phyloP scores from a whole-genome alignment of 1,140 invertebrate genomes.

The Zaprionus camerounensis region DNA sequence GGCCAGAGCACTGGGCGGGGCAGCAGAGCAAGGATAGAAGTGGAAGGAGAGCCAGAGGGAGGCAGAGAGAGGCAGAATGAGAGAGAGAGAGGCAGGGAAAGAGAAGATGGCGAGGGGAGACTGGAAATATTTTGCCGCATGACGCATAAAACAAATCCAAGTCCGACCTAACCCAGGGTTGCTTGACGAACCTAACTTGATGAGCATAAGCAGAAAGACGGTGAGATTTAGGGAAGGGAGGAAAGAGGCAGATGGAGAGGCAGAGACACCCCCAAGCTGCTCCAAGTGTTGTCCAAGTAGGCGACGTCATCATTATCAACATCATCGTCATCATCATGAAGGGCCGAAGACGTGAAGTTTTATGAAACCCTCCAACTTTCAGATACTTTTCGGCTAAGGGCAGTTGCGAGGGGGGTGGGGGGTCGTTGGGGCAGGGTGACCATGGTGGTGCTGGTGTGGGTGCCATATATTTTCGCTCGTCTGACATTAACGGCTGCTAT shows the following conservation, averaged over 20 bases:
- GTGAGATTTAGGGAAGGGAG: neutral
- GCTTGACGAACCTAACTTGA: conserved; percentile 70
- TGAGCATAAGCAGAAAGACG: conserved; percentile 30
- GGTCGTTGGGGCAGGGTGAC: conserved; percentile 8
- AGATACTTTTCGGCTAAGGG: conserved; percentile 49
- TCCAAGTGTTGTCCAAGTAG: neutral
- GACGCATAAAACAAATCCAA: conserved; percentile 79
- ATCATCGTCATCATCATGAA: conserved; percentile 36
- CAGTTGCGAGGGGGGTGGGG: neutral
- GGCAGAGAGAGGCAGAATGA: neutral
- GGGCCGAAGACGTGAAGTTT: conserved; percentile 54
- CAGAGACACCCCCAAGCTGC: neutral
- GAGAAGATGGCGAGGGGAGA: neutral
- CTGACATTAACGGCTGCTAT: conserved; percentile 84
- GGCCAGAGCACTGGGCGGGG: conserved; percentile 39
- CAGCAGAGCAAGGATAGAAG: neutral
- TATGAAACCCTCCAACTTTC: conserved; percentile 66
- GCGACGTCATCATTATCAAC: conserved; percentile 60
- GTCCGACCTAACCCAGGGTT: conserved; percentile 46
- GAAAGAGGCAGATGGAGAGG: neutral
- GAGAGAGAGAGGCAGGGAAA: neutral
- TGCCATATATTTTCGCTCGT: conserved; percentile 82
- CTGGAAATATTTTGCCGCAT: conserved; percentile 76
- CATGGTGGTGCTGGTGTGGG: conserved; percentile 18
- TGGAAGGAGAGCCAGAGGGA: neutral